These are phyloP conservation scores for Champsocephalus esox DNA, from an alignment of 2,797 vertebrate species.

Conservation along the genomic window DNA sequence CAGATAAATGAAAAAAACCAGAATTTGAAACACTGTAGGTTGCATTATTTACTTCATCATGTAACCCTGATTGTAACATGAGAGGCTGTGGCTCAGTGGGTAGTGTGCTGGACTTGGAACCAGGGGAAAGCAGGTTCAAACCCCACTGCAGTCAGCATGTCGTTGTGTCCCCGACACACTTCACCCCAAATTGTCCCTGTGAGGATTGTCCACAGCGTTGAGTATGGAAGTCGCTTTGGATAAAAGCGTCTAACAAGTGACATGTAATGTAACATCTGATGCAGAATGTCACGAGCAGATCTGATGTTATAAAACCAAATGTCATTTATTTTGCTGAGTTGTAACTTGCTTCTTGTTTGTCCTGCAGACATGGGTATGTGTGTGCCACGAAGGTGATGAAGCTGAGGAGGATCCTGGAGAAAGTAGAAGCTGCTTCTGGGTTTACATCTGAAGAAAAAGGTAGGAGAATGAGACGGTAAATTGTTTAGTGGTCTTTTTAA, in stretches of 20 bases:
- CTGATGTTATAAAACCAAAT: neutral
- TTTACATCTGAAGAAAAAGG: constrained; percentile 99
- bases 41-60: neutral
- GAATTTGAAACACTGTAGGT: neutral
- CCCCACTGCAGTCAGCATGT: too few species aligned
- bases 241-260: too few species aligned
- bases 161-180: too few species aligned
- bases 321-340: neutral
- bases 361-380: constrained; percentile 94
- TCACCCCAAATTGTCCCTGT: too few species aligned
- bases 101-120: too few species aligned
- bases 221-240: too few species aligned
- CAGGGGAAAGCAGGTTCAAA: too few species aligned
- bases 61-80: neutral
- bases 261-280: neutral
- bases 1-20: neutral
- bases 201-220: too few species aligned
- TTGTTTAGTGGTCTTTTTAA: neutral
- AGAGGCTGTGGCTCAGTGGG: too few species aligned
- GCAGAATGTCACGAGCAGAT: neutral
- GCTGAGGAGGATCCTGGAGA: constrained; percentile 96
- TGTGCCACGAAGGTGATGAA: constrained; percentile 99
- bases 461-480: constrained; percentile 49
- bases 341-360: constrained; percentile 13
- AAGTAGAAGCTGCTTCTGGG: constrained; percentile 96